Percentiles rank a stretch among this genome's conserved stretches.
These are phyloP conservation scores for Lasioglossum pauxillum DNA, from an alignment of 2,888 invertebrate species.

Conservation along the genomic window DNA sequence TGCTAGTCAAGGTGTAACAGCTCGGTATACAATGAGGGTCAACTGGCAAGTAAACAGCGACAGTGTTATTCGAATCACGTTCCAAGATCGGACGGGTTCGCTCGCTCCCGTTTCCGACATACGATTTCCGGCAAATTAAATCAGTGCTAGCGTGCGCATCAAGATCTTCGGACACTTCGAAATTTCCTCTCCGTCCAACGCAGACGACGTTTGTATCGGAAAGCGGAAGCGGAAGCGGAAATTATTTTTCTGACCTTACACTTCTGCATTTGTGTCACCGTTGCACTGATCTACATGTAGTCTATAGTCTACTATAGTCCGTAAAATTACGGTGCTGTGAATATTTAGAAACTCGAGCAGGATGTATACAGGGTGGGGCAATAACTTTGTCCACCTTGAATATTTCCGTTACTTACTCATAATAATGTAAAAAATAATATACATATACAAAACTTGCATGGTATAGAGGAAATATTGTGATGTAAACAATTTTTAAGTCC, in stretches of 20 bases:
- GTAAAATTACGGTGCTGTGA: too few relatives aligned
- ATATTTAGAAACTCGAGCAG: too few relatives aligned
- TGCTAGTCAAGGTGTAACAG: background rate
- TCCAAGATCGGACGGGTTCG: slow-evolving; percentile 42
- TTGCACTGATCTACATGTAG: background rate
- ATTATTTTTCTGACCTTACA: slow-evolving; percentile 8
- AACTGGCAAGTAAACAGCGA: slow-evolving; percentile 41
- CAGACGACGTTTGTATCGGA: slow-evolving; percentile 18
- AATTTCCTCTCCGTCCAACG: slow-evolving; percentile 16
- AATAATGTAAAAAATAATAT: too few relatives aligned
- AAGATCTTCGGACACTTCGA: slow-evolving; percentile 45
- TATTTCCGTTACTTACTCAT: too few relatives aligned
- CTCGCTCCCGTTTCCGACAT: slow-evolving; percentile 54
- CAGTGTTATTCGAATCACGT: slow-evolving; percentile 39
- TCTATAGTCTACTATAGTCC: too few relatives aligned
- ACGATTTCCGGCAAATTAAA: slow-evolving; percentile 67
- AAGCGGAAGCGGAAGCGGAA: slow-evolving; percentile 61
- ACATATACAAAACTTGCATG: too few relatives aligned
- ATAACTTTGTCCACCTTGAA: too few relatives aligned
- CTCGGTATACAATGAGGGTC: slow-evolving; percentile 38
- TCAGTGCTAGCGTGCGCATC: slow-evolving; percentile 54
- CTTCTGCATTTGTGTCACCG: background rate
- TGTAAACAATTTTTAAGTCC: too few relatives aligned
- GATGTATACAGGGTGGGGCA: too few relatives aligned
- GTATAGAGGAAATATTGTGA: too few relatives aligned